Conservation (phyloP, 2,888 invertebrate species). For the Cepaea hortensis region DNA sequence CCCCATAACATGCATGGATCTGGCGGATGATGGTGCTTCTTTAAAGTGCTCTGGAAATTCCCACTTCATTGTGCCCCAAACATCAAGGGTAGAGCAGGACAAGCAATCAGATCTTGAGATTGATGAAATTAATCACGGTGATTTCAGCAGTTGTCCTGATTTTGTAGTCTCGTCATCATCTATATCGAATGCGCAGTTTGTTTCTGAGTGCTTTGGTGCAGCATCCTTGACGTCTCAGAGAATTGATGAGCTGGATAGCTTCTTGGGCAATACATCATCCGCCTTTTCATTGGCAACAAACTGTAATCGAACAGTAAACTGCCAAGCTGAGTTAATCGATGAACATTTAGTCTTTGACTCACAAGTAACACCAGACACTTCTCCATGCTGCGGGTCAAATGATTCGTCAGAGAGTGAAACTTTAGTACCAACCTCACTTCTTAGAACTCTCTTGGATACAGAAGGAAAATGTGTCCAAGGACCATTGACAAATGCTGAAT, state of each 20-base stretch:
- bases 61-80: background rate
- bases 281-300: background rate
- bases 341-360: background rate
- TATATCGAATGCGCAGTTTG: background rate
- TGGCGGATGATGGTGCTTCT: background rate
- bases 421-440: conserved; percentile 40
- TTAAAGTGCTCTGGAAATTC: background rate
- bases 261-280: background rate
- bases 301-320: background rate
- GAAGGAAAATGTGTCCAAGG: conserved; percentile 42
- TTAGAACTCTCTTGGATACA: conserved; percentile 51
- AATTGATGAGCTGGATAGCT: background rate
- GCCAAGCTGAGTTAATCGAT: background rate
- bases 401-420: conserved; percentile 35
- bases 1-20: background rate
- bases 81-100: background rate
- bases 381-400: background rate
- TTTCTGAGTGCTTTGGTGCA: background rate
- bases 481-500: conserved; percentile 38
- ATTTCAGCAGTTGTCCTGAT: background rate
- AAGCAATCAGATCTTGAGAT: background rate
- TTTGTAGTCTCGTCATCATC: conserved; percentile 2
- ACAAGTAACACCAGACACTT: background rate
- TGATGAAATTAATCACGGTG: background rate
- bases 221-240: too few relatives aligned